Percentiles rank a stretch among this genome's conserved stretches.
Conservation (phyloP, 2,888 invertebrate genomes). For the Eupsilia transversa region DNA sequence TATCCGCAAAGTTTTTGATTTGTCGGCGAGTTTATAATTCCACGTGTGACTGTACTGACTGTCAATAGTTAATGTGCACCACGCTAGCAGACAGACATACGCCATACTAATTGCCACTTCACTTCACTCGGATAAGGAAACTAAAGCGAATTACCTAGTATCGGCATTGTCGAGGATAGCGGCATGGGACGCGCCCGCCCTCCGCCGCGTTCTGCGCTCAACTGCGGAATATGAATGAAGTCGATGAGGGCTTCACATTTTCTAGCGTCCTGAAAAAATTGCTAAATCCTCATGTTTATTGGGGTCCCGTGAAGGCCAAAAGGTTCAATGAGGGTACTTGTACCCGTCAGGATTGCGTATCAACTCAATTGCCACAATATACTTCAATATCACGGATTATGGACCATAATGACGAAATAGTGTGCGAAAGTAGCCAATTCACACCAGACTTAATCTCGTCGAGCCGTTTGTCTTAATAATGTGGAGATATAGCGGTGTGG, state of each 20-base stretch:
- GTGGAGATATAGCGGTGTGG: slow-evolving; percentile 29
- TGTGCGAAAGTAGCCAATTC: slow-evolving; percentile 42
- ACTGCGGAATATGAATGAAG: slow-evolving; percentile 83
- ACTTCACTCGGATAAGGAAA: slow-evolving; percentile 69
- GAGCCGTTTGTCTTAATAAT: slow-evolving; percentile 39
- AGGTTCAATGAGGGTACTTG: slow-evolving; percentile 59
- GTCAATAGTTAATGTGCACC: slow-evolving; percentile 40
- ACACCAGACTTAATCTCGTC: slow-evolving; percentile 43
- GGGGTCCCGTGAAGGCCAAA: slow-evolving; percentile 59
- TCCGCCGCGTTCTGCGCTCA: slow-evolving; percentile 81
- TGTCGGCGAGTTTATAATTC: slow-evolving; percentile 33
- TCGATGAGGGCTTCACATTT: slow-evolving; percentile 79
- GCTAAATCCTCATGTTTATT: slow-evolving; percentile 69
- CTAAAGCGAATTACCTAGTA: slow-evolving; percentile 65
- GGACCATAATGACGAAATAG: slow-evolving; percentile 39
- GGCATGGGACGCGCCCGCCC: slow-evolving; percentile 75
- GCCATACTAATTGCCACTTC: slow-evolving; percentile 65
- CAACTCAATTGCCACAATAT: slow-evolving; percentile 62
- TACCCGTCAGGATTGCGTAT: slow-evolving; percentile 53
- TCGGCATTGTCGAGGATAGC: slow-evolving; percentile 63
- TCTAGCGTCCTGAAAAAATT: slow-evolving; percentile 74
- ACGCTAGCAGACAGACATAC: slow-evolving; percentile 49
- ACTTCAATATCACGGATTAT: slow-evolving; percentile 54
- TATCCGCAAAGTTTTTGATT: slow-evolving; percentile 63
- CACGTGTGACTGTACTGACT: slow-evolving; percentile 25